A percentile compares a stretch with the other conserved stretches of the same genome.
Conservation (phyloP, 2,113 vertebrate genomes). For the Python bivittatus region DNA sequence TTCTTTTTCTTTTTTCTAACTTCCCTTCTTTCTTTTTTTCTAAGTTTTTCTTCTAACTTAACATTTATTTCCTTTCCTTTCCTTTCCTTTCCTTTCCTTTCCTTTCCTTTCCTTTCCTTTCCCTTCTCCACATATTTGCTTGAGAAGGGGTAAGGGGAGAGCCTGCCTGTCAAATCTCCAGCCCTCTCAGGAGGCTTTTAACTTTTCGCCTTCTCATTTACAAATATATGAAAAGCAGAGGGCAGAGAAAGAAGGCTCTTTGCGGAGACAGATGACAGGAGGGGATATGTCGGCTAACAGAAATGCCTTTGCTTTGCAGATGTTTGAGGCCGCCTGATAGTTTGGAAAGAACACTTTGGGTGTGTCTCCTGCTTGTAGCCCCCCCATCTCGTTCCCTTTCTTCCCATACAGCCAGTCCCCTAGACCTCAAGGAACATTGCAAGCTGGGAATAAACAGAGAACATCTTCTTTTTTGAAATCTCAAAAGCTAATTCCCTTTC, state of each 20-base stretch:
- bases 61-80: neutral
- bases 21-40: neutral
- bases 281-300: neutral
- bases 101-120: no score
- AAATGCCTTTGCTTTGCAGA: slow-evolving; percentile 53
- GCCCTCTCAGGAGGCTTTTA: slow-evolving; percentile 13
- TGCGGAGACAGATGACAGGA: slow-evolving; percentile 17
- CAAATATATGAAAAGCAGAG: slow-evolving; percentile 7
- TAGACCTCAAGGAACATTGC: slow-evolving; percentile 38
- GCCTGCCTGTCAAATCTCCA: neutral
- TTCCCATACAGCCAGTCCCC: slow-evolving; percentile 67
- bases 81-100: neutral
- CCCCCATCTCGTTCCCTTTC: slow-evolving; percentile 65
- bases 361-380: no score
- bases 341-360: neutral
- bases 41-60: no score
- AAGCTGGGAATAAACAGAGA: slow-evolving; percentile 13
- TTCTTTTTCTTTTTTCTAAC: no score
- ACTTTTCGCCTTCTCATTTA: neutral
- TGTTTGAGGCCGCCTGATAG: slow-evolving; percentile 16
- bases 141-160: neutral
- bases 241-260: neutral
- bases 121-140: slow-evolving; percentile 18
- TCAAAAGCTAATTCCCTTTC: no score
- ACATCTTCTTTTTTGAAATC: no score